Evolutionary conservation across 1,140 invertebrate species (phyloP).

Genomic region (Cydia strobilella): DNA sequence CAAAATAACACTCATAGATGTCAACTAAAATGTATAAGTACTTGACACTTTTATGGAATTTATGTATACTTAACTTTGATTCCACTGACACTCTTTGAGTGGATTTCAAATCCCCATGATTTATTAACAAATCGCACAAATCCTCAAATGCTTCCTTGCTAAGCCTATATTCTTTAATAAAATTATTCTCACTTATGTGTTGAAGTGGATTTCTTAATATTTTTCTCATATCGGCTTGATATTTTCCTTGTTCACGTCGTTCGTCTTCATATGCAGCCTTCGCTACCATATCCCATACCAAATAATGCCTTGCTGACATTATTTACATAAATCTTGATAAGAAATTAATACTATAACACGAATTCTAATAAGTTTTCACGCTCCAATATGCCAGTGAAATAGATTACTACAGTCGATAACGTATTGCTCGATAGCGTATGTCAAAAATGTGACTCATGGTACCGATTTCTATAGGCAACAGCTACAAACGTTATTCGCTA

Average conservation of each 20-base stretch:
- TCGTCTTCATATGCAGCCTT: neutral
- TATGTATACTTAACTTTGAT: too few species aligned
- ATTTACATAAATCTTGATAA: neutral
- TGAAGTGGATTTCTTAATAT: neutral
- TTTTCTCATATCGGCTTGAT: neutral
- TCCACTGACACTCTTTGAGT: too few species aligned
- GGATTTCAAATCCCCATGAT: neutral
- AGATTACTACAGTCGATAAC: constrained; percentile 3
- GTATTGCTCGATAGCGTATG: too few species aligned
- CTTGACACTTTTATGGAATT: too few species aligned
- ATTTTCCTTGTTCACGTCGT: neutral
- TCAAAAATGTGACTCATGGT: too few species aligned
- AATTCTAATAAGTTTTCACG: neutral
- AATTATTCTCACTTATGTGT: constrained; percentile 13
- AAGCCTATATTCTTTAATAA: neutral
- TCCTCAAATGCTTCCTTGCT: too few species aligned
- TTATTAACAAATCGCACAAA: neutral
- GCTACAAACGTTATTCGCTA: too few species aligned
- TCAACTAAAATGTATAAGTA: too few species aligned
- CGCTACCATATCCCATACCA: neutral
- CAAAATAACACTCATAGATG: too few species aligned
- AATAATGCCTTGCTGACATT: neutral
- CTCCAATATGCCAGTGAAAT: neutral
- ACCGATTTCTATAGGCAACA: too few species aligned
- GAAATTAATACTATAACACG: neutral